These are phyloP conservation scores for Axea sp. DNA, from an alignment of 2,888 invertebrate genomes.

Conservation along the genomic window DNA sequence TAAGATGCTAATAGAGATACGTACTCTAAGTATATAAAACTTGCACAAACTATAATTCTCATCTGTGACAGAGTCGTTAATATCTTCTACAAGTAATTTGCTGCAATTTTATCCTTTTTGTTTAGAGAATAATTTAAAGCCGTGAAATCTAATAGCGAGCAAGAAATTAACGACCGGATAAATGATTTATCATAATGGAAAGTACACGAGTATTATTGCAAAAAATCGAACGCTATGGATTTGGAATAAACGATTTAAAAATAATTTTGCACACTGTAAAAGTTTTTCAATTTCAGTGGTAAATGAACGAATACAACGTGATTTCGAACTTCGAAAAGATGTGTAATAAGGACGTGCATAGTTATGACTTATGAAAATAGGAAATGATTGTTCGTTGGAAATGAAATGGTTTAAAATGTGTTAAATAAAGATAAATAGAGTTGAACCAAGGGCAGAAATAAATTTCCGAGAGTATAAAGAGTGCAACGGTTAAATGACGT, in stretches of 20 bases:
- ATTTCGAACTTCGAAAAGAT: no score
- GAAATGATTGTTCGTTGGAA: no score
- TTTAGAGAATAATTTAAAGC: slow-evolving; percentile 30
- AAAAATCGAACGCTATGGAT: slow-evolving; percentile 9
- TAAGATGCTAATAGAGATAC: slow-evolving; percentile 72
- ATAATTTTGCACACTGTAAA: not conserved
- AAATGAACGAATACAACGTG: no score
- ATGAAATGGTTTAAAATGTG: no score
- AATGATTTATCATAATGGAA: slow-evolving; percentile 32
- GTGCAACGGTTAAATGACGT: no score
- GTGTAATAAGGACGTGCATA: no score
- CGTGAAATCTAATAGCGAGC: slow-evolving; percentile 2
- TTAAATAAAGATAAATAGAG: no score
- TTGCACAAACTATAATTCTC: slow-evolving; percentile 69
- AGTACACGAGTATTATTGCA: slow-evolving; percentile 18
- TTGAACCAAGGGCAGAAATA: no score
- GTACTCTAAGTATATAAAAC: slow-evolving; percentile 69
- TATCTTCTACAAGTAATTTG: slow-evolving; percentile 36
- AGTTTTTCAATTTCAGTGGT: no score
- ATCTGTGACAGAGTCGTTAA: slow-evolving; percentile 38
- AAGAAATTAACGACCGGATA: slow-evolving; percentile 27
- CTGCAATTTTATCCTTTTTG: slow-evolving; percentile 13
- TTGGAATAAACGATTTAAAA: not conserved
- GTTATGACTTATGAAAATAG: no score
- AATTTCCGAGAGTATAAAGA: no score